phyloP scores from a whole-genome alignment of 1,140 invertebrate genomes.

The Philaenus spumarius region DNA sequence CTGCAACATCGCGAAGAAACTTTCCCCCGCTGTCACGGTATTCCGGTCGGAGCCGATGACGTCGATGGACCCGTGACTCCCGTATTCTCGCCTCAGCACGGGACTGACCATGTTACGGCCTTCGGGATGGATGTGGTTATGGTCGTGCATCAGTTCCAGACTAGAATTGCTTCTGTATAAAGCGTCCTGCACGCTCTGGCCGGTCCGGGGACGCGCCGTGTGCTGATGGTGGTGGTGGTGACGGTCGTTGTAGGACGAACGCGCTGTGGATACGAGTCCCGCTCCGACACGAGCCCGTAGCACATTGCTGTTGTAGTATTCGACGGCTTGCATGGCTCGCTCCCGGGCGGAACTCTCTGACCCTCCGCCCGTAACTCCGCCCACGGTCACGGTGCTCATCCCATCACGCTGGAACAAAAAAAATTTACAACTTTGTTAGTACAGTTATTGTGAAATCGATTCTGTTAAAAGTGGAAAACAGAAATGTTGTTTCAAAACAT shows the following conservation, averaged over 20 bases:
- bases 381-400: slow-evolving; percentile 17
- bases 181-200: slow-evolving; percentile 26
- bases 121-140: slow-evolving; percentile 10
- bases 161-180: slow-evolving; percentile 61
- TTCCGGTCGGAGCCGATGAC: slow-evolving; percentile 44
- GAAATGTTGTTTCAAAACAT: too few relatives aligned
- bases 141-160: slow-evolving; percentile 53
- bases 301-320: slow-evolving; percentile 45
- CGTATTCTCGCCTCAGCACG: slow-evolving; percentile 47
- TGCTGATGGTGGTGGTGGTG: slow-evolving; percentile 16
- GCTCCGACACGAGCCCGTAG: slow-evolving; percentile 34
- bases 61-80: slow-evolving; percentile 60
- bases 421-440: too few relatives aligned
- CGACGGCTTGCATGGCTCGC: slow-evolving; percentile 42
- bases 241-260: slow-evolving; percentile 15
- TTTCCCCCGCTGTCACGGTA: slow-evolving; percentile 1
- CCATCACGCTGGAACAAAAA: slow-evolving; percentile 19
- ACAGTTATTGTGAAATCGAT: too few relatives aligned
- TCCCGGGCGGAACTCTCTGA: slow-evolving; percentile 30
- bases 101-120: slow-evolving; percentile 15
- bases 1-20: slow-evolving; percentile 74
- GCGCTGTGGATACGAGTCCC: slow-evolving; percentile 3
- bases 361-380: slow-evolving; percentile 13
- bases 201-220: background rate
- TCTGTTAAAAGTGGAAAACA: too few relatives aligned